These are phyloP conservation scores for Sebastes trivittatus DNA, from an alignment of 2,797 vertebrate species.

Conservation along the genomic window DNA sequence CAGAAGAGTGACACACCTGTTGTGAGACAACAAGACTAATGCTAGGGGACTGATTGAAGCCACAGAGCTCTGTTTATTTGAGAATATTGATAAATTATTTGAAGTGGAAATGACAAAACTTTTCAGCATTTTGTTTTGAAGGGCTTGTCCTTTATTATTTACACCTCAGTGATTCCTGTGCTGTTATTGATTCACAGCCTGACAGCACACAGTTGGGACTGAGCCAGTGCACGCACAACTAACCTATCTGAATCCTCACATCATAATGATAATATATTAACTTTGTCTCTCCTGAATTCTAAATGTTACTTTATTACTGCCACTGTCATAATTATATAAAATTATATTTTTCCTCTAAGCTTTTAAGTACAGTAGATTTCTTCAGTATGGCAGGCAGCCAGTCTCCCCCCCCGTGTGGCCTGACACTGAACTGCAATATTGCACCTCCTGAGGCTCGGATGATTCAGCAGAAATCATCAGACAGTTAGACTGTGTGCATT, in stretches of 20 bases:
- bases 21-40: background rate
- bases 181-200: background rate
- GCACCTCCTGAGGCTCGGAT: constrained; percentile 34
- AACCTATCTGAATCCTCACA: background rate
- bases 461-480: constrained; percentile 60
- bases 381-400: constrained; percentile 13
- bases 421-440: constrained; percentile 47
- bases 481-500: background rate
- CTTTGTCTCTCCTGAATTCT: background rate
- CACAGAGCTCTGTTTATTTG: background rate
- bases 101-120: background rate
- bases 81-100: background rate
- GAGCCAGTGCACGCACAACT: background rate
- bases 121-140: background rate
- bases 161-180: background rate
- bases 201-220: background rate
- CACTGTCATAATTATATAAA: background rate
- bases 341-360: background rate
- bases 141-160: background rate
- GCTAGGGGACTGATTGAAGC: background rate
- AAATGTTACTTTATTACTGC: background rate
- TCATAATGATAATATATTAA: background rate
- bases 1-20: background rate
- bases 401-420: constrained; percentile 46
- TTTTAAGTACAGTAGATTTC: background rate